Percentiles rank a stretch among this genome's conserved stretches.
phyloP scores from a whole-genome alignment of 2,888 invertebrate species.

The Tenthredo amoena region DNA sequence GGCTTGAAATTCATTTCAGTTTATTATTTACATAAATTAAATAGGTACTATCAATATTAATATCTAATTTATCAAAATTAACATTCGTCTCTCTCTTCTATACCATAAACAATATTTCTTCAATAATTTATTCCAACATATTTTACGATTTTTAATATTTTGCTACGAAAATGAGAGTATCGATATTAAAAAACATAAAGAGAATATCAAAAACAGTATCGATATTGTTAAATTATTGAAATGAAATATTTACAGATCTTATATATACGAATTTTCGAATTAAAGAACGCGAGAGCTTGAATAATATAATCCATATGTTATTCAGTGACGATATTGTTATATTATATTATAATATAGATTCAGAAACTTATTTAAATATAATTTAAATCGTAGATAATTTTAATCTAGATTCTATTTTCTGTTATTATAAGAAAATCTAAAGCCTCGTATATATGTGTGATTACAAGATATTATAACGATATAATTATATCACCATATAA shows the following conservation, averaged over 20 bases:
- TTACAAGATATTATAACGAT: neutral
- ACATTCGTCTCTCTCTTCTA: neutral
- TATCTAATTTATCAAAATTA: neutral
- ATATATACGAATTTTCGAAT: neutral
- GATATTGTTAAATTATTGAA: neutral
- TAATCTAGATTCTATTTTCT: neutral
- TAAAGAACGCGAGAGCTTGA: neutral
- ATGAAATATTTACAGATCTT: neutral
- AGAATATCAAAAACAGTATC: neutral
- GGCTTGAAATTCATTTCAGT: neutral
- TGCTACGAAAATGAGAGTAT: too few species aligned
- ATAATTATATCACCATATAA: too few species aligned
- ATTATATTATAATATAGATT: neutral
- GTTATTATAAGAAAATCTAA: neutral
- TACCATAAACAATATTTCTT: neutral
- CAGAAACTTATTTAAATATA: neutral
- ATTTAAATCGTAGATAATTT: neutral
- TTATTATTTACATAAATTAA: neutral
- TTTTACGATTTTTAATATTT: neutral
- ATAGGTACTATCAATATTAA: neutral
- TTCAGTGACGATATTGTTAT: neutral
- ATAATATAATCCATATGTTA: neutral
- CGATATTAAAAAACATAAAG: neutral
- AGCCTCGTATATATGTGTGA: neutral
- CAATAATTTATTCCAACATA: neutral